Conservation (phyloP, 2,113 vertebrate genomes). For the Psittacara wagleri region DNA sequence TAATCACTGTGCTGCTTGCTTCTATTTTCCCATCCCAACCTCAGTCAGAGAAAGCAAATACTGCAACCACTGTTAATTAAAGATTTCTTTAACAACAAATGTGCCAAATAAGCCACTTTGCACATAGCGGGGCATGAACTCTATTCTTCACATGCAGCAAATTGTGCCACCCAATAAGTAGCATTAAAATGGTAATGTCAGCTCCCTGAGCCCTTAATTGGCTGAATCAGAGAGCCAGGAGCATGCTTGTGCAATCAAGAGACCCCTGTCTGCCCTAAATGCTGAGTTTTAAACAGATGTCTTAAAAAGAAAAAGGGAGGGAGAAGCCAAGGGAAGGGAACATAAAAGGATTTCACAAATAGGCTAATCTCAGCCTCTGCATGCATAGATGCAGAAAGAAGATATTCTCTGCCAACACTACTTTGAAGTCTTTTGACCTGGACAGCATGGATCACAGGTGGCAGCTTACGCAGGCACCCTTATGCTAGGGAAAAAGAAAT, state of each 20-base stretch:
- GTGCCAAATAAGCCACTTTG: slow-evolving; percentile 19
- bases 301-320: neutral
- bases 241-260: slow-evolving; percentile 16
- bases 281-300: slow-evolving; percentile 42
- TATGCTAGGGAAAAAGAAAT: neutral
- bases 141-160: slow-evolving; percentile 12
- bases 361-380: neutral
- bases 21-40: neutral
- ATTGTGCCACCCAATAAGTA: slow-evolving; percentile 31
- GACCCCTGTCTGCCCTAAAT: neutral
- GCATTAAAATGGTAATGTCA: slow-evolving; percentile 24
- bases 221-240: slow-evolving; percentile 6
- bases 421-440: neutral
- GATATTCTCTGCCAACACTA: neutral
- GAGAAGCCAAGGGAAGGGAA: neutral
- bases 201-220: slow-evolving; percentile 43
- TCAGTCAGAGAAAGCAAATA: slow-evolving; percentile 22
- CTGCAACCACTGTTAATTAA: slow-evolving; percentile 45
- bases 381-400: neutral
- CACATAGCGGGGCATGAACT: slow-evolving; percentile 1
- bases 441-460: neutral
- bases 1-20: slow-evolving; percentile 14
- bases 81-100: slow-evolving; percentile 25
- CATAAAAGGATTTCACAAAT: slow-evolving; percentile 3
- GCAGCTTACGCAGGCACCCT: neutral